Percentiles rank a stretch among this genome's conserved stretches.
These are phyloP conservation scores for Heteractis magnifica DNA, from an alignment of 92 coral and sea anemone genomes.

Conservation along the genomic window DNA sequence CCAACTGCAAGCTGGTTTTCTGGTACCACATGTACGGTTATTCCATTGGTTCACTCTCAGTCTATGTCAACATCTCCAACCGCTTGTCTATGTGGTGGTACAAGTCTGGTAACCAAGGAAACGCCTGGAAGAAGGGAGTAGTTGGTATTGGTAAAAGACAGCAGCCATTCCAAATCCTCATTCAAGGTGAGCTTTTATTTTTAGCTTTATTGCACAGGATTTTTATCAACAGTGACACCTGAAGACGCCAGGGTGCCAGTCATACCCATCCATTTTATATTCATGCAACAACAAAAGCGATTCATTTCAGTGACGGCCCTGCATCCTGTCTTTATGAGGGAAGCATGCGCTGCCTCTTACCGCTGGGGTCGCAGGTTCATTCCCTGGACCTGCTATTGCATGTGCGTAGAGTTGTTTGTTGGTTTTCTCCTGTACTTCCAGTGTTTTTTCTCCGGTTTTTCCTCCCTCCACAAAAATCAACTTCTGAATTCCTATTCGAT, in stretches of 20 bases:
- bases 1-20: conserved; percentile 78
- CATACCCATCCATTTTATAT: too few species aligned
- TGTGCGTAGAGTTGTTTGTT: too few species aligned
- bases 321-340: neutral
- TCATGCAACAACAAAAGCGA: too few species aligned
- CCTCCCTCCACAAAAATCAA: too few species aligned
- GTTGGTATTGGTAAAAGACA: conserved; percentile 86
- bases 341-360: neutral
- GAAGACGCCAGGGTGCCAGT: neutral
- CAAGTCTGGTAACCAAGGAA: conserved; percentile 89
- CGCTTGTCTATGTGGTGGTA: conserved; percentile 75
- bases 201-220: too few species aligned
- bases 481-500: too few species aligned
- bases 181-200: conserved; percentile 61
- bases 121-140: conserved; percentile 69
- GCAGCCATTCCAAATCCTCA: conserved; percentile 75
- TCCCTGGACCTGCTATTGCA: too few species aligned
- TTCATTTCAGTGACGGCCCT: too few species aligned
- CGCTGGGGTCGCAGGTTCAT: neutral
- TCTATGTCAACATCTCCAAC: conserved; percentile 72
- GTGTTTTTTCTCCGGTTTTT: too few species aligned
- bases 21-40: conserved; percentile 99
- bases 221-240: too few species aligned
- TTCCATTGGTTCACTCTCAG: conserved; percentile 76
- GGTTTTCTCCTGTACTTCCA: too few species aligned